Percentiles rank a stretch among this genome's conserved stretches.
Evolutionary conservation across 1,140 invertebrate species (phyloP).

Genomic region (Neotoxoptera formosana): DNA sequence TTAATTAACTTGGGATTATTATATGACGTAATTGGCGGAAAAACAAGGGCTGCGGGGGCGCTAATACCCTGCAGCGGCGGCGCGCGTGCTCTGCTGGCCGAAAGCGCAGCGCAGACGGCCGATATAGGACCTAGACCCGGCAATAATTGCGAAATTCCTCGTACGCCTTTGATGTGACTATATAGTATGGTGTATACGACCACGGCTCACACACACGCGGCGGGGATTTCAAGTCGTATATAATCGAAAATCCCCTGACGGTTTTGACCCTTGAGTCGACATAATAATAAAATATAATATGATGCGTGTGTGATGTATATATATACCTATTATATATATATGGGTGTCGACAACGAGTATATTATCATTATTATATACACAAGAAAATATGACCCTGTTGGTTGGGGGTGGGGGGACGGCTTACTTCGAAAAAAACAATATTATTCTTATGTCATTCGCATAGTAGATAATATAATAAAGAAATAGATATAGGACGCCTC

Average conservation of each 20-base stretch:
- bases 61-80: constrained; percentile 21
- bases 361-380: background rate
- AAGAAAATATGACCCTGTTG: background rate
- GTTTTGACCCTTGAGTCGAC: background rate
- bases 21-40: constrained; percentile 57
- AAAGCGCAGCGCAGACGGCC: background rate
- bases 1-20: constrained; percentile 57
- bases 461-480: no score
- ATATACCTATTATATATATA: background rate
- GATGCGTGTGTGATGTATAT: background rate
- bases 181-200: no score
- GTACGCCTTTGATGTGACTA: constrained; percentile 51
- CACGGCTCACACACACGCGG: background rate
- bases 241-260: constrained; percentile 51
- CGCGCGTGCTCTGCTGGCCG: background rate
- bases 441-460: no score
- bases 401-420: no score
- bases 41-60: constrained; percentile 22
- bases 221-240: constrained; percentile 47
- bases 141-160: constrained; percentile 57
- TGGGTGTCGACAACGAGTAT: background rate
- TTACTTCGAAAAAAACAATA: no score
- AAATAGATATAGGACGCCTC: no score
- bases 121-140: background rate
- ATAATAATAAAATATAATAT: background rate